These are phyloP conservation scores for Periophthalmodon schlosseri DNA, from an alignment of 2,113 vertebrate genomes.

Conservation along the genomic window DNA sequence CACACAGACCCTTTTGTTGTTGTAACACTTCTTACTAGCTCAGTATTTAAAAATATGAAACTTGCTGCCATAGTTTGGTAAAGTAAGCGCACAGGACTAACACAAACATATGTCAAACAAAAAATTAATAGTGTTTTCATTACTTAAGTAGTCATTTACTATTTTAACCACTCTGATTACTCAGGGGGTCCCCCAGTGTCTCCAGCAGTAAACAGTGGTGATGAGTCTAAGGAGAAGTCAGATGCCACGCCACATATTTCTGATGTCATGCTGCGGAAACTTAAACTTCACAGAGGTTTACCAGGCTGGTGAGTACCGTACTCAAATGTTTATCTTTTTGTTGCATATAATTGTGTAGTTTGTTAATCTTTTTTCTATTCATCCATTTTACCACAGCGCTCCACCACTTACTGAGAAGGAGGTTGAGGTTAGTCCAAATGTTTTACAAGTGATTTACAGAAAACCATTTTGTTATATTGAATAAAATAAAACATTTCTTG, in stretches of 20 bases:
- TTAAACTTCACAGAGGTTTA: conserved; percentile 87
- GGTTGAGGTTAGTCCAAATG: conserved; percentile 86
- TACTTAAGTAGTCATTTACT: too few relatives aligned
- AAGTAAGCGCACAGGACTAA: not conserved
- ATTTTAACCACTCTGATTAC: not conserved
- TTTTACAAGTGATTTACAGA: not conserved
- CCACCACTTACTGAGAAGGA: conserved; percentile 95
- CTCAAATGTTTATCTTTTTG: not conserved
- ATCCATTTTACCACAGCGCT: conserved; percentile 79
- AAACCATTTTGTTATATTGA: not conserved
- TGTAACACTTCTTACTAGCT: too few relatives aligned
- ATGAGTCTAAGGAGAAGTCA: conserved; percentile 81
- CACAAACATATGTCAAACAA: not conserved
- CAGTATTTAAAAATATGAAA: not conserved
- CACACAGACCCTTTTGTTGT: too few relatives aligned
- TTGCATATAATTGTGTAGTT: not conserved
- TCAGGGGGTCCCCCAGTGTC: conserved; percentile 73
- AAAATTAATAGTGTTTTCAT: too few relatives aligned
- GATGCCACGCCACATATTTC: conserved; percentile 95
- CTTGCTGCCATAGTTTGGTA: not conserved
- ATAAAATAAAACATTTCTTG: not conserved
- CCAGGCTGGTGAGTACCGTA: conserved; percentile 84
- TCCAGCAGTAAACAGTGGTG: conserved; percentile 66
- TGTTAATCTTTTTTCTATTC: not conserved
- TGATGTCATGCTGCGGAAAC: conserved; percentile 89